phyloP scores from a whole-genome alignment of 2,113 vertebrate species.

The Pogona vitticeps region DNA sequence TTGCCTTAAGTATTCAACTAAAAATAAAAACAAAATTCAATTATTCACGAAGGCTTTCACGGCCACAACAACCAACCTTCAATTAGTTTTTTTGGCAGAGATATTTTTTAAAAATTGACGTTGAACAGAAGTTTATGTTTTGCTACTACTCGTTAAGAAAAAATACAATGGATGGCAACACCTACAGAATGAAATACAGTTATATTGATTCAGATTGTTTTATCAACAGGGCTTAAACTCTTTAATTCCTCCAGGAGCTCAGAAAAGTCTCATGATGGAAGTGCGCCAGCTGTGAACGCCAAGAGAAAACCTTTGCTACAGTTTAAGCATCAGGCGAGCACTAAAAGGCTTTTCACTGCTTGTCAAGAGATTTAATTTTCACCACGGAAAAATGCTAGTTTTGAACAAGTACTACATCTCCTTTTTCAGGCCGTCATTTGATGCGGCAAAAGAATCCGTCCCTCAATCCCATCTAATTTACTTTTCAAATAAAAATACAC shows the following conservation, averaged over 20 bases:
- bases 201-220: slow-evolving; percentile 4
- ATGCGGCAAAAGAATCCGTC: not conserved
- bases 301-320: not conserved
- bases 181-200: not conserved
- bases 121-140: not conserved
- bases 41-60: too few relatives aligned
- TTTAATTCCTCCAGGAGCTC: not conserved
- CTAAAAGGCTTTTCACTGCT: not conserved
- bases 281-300: not conserved
- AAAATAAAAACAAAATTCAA: not conserved
- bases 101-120: too few relatives aligned
- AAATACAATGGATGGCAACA: not conserved
- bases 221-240: not conserved
- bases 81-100: not conserved
- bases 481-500: not conserved
- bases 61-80: too few relatives aligned
- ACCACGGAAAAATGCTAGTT: not conserved
- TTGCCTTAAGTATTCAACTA: too few relatives aligned
- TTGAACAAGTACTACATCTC: not conserved
- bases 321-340: not conserved
- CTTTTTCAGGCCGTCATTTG: not conserved
- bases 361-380: not conserved
- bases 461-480: slow-evolving; percentile 2
- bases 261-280: not conserved
- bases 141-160: not conserved